These are phyloP conservation scores for Drepanosiphum platanoidis DNA, from an alignment of 2,888 invertebrate genomes.

Conservation along the genomic window DNA sequence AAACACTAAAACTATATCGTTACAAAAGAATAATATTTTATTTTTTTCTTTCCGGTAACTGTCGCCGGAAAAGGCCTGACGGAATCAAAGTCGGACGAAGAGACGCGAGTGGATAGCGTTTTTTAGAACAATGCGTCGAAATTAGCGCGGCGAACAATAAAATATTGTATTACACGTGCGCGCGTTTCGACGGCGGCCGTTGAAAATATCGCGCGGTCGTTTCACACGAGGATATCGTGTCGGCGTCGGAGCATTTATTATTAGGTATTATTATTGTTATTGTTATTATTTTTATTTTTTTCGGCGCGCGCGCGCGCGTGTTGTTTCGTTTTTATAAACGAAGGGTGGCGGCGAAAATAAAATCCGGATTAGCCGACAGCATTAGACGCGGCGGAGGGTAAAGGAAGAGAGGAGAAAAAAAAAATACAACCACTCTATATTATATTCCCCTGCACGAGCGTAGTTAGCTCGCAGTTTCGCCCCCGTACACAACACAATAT, in stretches of 20 bases:
- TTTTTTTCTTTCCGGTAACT: too few species aligned
- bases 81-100: not conserved
- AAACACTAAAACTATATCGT: too few species aligned
- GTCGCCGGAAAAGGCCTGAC: not conserved
- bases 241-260: slow-evolving; percentile 23
- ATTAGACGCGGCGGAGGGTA: not conserved
- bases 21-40: too few species aligned
- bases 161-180: not conserved
- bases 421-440: slow-evolving; percentile 43
- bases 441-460: not conserved
- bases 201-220: not conserved
- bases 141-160: not conserved
- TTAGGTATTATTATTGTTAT: slow-evolving; percentile 28
- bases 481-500: slow-evolving; percentile 15
- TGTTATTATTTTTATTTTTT: not conserved
- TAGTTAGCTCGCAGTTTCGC: too few species aligned
- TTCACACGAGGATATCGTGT: slow-evolving; percentile 62
- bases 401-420: not conserved
- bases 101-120: too few species aligned
- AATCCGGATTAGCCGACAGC: slow-evolving; percentile 60
- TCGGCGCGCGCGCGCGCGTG: not conserved
- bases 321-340: slow-evolving; percentile 9
- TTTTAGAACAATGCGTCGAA: not conserved
- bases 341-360: slow-evolving; percentile 49
- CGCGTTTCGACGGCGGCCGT: not conserved